These are phyloP conservation scores for Chloromyia formosa DNA, from an alignment of 2,888 invertebrate genomes.

Conservation along the genomic window DNA sequence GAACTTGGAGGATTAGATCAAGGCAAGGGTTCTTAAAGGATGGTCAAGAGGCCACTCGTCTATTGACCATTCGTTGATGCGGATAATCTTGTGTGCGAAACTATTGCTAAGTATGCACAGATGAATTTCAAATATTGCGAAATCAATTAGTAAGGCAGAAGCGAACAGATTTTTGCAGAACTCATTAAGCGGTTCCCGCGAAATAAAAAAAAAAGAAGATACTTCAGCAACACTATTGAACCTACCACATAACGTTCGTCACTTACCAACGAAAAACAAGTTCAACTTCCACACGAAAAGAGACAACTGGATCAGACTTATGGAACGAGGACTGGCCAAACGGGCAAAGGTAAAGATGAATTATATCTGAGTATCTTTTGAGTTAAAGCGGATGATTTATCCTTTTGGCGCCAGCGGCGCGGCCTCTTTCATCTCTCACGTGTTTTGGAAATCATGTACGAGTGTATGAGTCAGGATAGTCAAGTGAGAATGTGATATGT, in stretches of 20 bases:
- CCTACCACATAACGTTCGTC: constrained; percentile 15
- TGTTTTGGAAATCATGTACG: constrained; percentile 4
- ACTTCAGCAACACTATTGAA: background rate
- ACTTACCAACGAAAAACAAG: constrained; percentile 16
- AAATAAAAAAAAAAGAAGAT: constrained; percentile 7
- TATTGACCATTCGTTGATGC: no score
- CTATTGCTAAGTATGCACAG: no score
- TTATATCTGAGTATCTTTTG: constrained; percentile 24
- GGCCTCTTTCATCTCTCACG: constrained; percentile 47
- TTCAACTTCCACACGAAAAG: constrained; percentile 6
- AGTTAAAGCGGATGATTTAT: constrained; percentile 48
- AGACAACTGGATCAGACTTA: constrained; percentile 29
- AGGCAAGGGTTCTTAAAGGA: no score
- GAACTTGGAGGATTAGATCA: no score
- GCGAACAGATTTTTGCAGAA: background rate
- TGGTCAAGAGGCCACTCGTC: no score
- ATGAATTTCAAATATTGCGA: background rate
- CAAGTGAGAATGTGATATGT: background rate
- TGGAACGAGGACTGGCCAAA: constrained; percentile 12
- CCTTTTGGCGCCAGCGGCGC: constrained; percentile 51
- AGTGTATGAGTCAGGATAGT: no score
- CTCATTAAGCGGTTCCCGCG: background rate
- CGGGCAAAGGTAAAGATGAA: constrained; percentile 41
- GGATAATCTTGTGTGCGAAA: no score
- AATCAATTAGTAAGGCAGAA: background rate